Percentiles rank a stretch among this genome's conserved stretches.
These are phyloP conservation scores for Muntiacus reevesi DNA, from an alignment of 2,113 vertebrate genomes.

Conservation along the genomic window DNA sequence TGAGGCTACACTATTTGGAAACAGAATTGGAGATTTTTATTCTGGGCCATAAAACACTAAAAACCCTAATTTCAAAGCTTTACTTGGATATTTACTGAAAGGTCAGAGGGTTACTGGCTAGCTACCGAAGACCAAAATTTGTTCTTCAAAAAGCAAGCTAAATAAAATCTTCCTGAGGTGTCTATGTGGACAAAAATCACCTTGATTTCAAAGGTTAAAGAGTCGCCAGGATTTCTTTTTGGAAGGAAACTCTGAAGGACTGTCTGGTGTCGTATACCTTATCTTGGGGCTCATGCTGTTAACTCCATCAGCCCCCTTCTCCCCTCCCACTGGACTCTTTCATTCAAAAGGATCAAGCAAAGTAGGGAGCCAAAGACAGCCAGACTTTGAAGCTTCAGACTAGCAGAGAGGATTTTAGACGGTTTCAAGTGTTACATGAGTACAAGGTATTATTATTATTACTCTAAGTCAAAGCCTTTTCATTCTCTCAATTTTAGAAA, in stretches of 20 bases:
- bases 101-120: conserved; percentile 84
- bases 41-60: conserved; percentile 85
- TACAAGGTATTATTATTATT: neutral
- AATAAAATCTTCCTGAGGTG: neutral
- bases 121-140: conserved; percentile 75
- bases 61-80: conserved; percentile 81
- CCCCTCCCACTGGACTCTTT: conserved; percentile 37
- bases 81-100: conserved; percentile 80
- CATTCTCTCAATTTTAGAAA: conserved; percentile 1
- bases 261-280: neutral
- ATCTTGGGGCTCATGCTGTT: neutral
- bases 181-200: conserved; percentile 51
- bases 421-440: conserved; percentile 37
- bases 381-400: conserved; percentile 37
- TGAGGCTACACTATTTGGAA: conserved; percentile 83
- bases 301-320: neutral
- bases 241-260: neutral
- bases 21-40: conserved; percentile 86
- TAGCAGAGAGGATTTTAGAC: conserved; percentile 13
- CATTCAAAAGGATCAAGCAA: conserved; percentile 58
- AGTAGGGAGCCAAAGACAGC: conserved; percentile 28
- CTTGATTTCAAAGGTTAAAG: conserved; percentile 32
- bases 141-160: conserved; percentile 62
- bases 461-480: neutral
- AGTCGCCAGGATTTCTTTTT: neutral